phyloP scores from a whole-genome alignment of 2,888 invertebrate species.

The Phanerotoma sp. region DNA sequence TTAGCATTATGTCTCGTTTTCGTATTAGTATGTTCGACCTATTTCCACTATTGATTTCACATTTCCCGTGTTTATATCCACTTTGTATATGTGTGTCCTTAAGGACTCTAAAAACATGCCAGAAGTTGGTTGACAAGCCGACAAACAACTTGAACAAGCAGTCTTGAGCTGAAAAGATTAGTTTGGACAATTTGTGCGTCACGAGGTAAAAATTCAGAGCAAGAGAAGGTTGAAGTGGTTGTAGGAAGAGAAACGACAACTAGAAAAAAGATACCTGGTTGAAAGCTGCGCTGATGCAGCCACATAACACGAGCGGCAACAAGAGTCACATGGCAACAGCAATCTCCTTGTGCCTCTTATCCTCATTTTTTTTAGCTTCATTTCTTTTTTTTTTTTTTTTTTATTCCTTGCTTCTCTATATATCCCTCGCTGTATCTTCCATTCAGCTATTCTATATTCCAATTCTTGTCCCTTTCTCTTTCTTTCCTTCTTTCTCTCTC shows the following conservation, averaged over 20 bases:
- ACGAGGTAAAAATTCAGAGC: slow-evolving; percentile 16
- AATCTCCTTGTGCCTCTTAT: slow-evolving; percentile 26
- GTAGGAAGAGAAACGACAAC: slow-evolving; percentile 26
- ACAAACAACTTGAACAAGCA: not conserved
- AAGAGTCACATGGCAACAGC: slow-evolving; percentile 41
- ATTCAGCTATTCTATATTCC: slow-evolving; percentile 36
- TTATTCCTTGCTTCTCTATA: too few species aligned
- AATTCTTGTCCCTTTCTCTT: slow-evolving; percentile 20
- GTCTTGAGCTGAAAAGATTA: slow-evolving; percentile 1
- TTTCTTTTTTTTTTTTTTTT: slow-evolving; percentile 11
- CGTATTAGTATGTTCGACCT: not conserved
- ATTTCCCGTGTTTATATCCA: not conserved
- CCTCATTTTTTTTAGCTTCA: not conserved
- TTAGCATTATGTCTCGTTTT: not conserved
- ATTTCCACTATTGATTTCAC: not conserved
- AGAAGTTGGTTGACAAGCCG: not conserved
- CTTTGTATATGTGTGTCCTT: too few species aligned
- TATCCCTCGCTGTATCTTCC: slow-evolving; percentile 21
- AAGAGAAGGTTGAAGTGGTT: slow-evolving; percentile 22
- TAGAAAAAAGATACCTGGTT: slow-evolving; percentile 29
- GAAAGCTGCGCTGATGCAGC: slow-evolving; percentile 22
- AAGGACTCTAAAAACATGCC: too few species aligned
- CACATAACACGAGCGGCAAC: slow-evolving; percentile 21
- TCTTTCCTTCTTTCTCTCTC: slow-evolving; percentile 7
- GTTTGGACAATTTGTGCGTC: slow-evolving; percentile 18